Conservation (phyloP, 1,140 invertebrate genomes). For the Diabrotica virgifera region DNA sequence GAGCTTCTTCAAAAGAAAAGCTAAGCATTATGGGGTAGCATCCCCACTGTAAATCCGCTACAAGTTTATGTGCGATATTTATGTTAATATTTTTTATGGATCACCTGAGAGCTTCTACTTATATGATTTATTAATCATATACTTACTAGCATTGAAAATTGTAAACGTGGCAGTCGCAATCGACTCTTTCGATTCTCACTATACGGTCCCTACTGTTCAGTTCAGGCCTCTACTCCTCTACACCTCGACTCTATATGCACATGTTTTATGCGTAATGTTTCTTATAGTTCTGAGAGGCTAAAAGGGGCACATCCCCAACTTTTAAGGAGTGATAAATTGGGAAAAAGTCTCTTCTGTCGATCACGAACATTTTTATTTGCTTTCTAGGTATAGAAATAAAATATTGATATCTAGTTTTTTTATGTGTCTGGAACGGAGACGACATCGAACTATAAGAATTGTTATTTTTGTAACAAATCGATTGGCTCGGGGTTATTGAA, state of each 20-base stretch:
- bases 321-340: constrained; percentile 12
- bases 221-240: too few relatives aligned
- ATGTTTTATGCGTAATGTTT: constrained; percentile 17
- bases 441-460: constrained; percentile 1
- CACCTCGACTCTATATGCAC: background rate
- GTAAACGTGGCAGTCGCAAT: too few relatives aligned
- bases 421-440: constrained; percentile 8
- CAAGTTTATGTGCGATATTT: too few relatives aligned
- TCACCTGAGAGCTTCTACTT: too few relatives aligned
- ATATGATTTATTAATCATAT: too few relatives aligned
- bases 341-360: constrained; percentile 9
- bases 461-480: constrained; percentile 9
- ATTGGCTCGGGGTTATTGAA: background rate
- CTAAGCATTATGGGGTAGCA: too few relatives aligned
- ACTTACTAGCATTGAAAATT: too few relatives aligned
- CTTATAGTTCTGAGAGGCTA: constrained; percentile 12
- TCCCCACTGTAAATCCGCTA: too few relatives aligned
- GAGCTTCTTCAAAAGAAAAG: too few relatives aligned
- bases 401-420: constrained; percentile 10
- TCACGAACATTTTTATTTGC: constrained; percentile 14
- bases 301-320: constrained; percentile 6
- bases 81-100: too few relatives aligned
- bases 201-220: too few relatives aligned
- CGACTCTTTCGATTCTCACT: too few relatives aligned
- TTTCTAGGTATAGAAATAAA: constrained; percentile 10